phyloP scores from a whole-genome alignment of 2,888 invertebrate genomes.

The Nemapogon koenigi region DNA sequence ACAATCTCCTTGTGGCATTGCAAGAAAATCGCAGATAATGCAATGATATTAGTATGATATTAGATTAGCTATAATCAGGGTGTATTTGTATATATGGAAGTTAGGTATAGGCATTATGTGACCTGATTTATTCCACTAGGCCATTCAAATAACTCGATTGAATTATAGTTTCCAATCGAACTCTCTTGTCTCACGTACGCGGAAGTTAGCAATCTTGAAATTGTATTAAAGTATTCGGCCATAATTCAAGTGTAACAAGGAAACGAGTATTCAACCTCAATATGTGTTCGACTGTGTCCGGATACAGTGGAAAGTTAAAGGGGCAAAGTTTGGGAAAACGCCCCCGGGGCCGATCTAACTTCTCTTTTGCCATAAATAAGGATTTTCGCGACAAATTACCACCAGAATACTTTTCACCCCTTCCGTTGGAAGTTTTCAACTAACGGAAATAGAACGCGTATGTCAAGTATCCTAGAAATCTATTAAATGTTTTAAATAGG shows the following conservation, averaged over 20 bases:
- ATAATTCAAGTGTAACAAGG: constrained; percentile 53
- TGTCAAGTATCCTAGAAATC: too few species aligned
- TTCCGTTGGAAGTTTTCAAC: constrained; percentile 24
- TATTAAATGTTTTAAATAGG: too few species aligned
- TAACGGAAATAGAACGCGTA: constrained; percentile 7
- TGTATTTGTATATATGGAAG: too few species aligned
- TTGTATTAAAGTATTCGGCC: constrained; percentile 41
- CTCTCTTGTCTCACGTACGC: constrained; percentile 29
- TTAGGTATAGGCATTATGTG: too few species aligned
- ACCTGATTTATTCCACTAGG: too few species aligned
- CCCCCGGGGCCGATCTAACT: constrained; percentile 57
- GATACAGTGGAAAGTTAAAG: constrained; percentile 57
- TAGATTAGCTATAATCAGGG: too few species aligned
- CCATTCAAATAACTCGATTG: constrained; percentile 39
- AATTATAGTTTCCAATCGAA: constrained; percentile 35
- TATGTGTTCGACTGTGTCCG: constrained; percentile 57
- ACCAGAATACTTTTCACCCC: constrained; percentile 54
- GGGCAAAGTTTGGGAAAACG: constrained; percentile 54
- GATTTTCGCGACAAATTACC: constrained; percentile 64
- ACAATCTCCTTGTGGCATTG: too few species aligned
- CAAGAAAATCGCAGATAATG: too few species aligned
- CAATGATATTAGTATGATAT: too few species aligned
- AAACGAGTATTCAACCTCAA: constrained; percentile 55
- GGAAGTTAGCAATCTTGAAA: constrained; percentile 22
- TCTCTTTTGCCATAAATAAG: constrained; percentile 61